Percentiles rank a stretch among this genome's conserved stretches.
Conservation (phyloP, 1,140 invertebrate genomes). For the Cotesia typhae region DNA sequence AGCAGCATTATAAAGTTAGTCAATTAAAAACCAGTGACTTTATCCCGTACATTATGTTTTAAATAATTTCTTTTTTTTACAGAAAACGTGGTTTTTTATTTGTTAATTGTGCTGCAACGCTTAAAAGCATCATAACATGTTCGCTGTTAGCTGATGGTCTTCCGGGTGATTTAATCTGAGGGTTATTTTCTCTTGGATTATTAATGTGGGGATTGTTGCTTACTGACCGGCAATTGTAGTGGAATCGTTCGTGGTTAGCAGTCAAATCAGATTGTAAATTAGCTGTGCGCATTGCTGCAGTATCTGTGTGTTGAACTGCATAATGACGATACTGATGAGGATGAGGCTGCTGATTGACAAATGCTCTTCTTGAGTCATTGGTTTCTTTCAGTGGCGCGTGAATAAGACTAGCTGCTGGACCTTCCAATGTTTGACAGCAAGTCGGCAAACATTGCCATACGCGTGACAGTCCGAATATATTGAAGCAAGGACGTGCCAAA, state of each 20-base stretch:
- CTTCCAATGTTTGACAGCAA: constrained; percentile 22
- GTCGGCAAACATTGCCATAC: constrained; percentile 16
- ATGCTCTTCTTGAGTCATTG: constrained; percentile 3
- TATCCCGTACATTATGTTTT: too few relatives aligned
- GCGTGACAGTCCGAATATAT: constrained; percentile 11
- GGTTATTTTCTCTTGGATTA: neutral
- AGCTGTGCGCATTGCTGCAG: neutral
- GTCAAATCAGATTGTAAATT: constrained; percentile 7
- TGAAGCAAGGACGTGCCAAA: constrained; percentile 16
- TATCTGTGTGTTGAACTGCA: constrained; percentile 17
- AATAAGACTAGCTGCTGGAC: constrained; percentile 16
- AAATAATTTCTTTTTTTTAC: constrained; percentile 10
- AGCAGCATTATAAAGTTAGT: too few relatives aligned
- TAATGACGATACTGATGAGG: constrained; percentile 20
- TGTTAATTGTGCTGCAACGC: constrained; percentile 26
- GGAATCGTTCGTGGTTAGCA: constrained; percentile 8
- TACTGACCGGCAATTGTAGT: neutral
- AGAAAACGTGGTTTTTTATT: constrained; percentile 29
- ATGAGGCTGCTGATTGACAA: constrained; percentile 7
- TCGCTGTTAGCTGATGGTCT: constrained; percentile 5
- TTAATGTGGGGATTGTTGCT: neutral
- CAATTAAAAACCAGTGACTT: too few relatives aligned
- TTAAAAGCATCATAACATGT: constrained; percentile 25
- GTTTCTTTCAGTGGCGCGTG: constrained; percentile 18
- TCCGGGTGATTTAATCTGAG: constrained; percentile 14